phyloP scores from a whole-genome alignment of 2,888 invertebrate genomes.

The Platycheirus rosarum region DNA sequence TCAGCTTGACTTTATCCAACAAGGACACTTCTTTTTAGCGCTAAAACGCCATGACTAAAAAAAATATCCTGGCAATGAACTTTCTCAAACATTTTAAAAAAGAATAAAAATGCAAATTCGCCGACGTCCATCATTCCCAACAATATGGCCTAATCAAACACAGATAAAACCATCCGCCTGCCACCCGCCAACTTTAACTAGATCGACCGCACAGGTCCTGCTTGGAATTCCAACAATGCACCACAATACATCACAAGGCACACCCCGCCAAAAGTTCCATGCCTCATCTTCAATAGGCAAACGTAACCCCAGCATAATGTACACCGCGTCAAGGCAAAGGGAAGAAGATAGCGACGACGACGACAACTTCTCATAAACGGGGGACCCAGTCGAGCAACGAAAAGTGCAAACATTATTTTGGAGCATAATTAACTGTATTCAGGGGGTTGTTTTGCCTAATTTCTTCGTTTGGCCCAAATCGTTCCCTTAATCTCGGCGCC shows the following conservation, averaged over 20 bases:
- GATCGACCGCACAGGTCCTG: conserved; percentile 9
- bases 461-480: conserved; percentile 54
- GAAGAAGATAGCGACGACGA: conserved; percentile 1
- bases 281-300: background rate
- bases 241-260: conserved; percentile 51
- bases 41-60: too few relatives aligned
- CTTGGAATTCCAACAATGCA: conserved; percentile 61
- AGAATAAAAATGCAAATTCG: conserved; percentile 60
- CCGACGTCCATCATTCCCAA: conserved; percentile 49
- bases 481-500: background rate
- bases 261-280: background rate
- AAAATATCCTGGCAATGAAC: conserved; percentile 27
- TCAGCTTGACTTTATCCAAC: background rate
- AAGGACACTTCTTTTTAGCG: conserved; percentile 11
- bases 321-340: too few relatives aligned
- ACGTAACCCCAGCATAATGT: too few relatives aligned
- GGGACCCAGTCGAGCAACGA: conserved; percentile 65
- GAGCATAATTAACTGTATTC: conserved; percentile 73
- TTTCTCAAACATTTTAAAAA: conserved; percentile 13
- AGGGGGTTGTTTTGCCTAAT: conserved; percentile 57
- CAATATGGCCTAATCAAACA: conserved; percentile 70
- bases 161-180: conserved; percentile 47
- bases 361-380: conserved; percentile 38
- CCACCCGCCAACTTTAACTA: background rate
- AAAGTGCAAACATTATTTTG: conserved; percentile 73